These are phyloP conservation scores for Myotis davidii DNA, from an alignment of 2,113 vertebrate species.

Conservation along the genomic window DNA sequence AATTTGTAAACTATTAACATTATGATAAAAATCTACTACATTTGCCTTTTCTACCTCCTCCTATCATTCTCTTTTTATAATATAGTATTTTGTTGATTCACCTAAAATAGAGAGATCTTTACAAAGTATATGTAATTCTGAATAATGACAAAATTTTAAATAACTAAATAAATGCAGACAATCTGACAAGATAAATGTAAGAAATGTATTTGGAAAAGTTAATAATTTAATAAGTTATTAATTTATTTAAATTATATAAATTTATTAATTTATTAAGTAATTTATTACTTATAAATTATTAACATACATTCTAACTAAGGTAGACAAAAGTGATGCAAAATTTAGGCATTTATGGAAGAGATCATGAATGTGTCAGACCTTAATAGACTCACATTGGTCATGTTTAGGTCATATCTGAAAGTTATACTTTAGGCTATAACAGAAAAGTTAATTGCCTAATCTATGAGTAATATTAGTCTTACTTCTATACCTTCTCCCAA, in stretches of 20 bases:
- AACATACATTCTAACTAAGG: not conserved
- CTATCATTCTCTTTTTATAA: not conserved
- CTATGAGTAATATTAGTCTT: not conserved
- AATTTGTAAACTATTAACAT: not conserved
- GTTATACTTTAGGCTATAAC: not conserved
- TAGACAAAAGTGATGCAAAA: not conserved
- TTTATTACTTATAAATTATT: not conserved
- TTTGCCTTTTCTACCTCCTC: not conserved
- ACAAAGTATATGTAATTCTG: not conserved
- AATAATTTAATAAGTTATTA: not conserved
- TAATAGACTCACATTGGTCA: not conserved
- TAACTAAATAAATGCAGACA: not conserved
- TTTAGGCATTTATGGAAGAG: not conserved
- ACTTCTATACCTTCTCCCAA: not conserved
- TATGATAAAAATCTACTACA: slow-evolving; percentile 9
- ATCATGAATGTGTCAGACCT: not conserved
- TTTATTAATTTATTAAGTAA: not conserved
- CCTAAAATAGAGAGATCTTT: not conserved
- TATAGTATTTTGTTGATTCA: not conserved
- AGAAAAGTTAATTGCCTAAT: not conserved
- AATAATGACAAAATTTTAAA: slow-evolving; percentile 30
- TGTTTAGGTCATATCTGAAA: not conserved
- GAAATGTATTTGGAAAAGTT: not conserved
- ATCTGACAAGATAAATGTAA: not conserved
- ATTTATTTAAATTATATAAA: too few species aligned